These are phyloP conservation scores for Tipula unca DNA, from an alignment of 2,888 invertebrate genomes.

Conservation along the genomic window DNA sequence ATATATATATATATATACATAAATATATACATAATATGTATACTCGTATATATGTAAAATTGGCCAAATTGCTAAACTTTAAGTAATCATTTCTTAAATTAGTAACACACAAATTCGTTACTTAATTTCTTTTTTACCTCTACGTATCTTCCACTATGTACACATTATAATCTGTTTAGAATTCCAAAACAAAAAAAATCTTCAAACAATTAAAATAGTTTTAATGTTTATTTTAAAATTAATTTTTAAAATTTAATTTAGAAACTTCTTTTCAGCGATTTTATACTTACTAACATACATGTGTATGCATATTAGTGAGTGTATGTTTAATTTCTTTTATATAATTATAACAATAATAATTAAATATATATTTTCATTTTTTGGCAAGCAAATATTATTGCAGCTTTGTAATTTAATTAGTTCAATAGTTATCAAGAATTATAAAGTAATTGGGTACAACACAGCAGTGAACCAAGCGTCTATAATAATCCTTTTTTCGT, in stretches of 20 bases:
- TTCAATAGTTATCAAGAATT: not conserved
- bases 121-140: not conserved
- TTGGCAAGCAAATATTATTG: not conserved
- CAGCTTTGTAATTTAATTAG: not conserved
- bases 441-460: not conserved
- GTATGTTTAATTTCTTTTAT: not conserved
- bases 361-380: not conserved
- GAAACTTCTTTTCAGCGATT: not conserved
- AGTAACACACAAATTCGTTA: not conserved
- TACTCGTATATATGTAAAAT: not conserved
- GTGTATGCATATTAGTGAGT: not conserved
- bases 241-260: not conserved
- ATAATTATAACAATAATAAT: not conserved
- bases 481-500: too few relatives aligned
- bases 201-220: slow-evolving; percentile 9
- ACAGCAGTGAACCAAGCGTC: too few relatives aligned
- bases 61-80: not conserved
- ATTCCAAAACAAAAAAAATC: not conserved
- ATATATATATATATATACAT: not conserved
- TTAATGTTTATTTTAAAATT: not conserved
- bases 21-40: not conserved
- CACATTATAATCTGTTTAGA: not conserved
- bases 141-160: not conserved
- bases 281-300: not conserved
- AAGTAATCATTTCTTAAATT: not conserved